These are phyloP conservation scores for Osedax fenrisi DNA, from an alignment of 2,888 invertebrate species.

Conservation along the genomic window DNA sequence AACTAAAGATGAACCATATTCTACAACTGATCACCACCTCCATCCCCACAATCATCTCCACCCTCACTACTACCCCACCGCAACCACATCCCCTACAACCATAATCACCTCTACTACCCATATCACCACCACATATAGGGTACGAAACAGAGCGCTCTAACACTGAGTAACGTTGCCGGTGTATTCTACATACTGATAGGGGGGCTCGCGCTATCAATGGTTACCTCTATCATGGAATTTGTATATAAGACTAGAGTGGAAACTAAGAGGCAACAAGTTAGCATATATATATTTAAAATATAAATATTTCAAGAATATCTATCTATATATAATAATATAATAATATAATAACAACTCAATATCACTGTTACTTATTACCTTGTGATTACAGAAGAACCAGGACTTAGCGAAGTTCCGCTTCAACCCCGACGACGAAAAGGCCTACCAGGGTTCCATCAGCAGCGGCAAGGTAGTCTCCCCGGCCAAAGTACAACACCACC, in stretches of 20 bases:
- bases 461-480: background rate
- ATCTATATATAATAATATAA: background rate
- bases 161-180: constrained; percentile 92
- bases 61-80: too few relatives aligned
- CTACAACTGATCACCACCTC: too few relatives aligned
- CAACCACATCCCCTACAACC: too few relatives aligned
- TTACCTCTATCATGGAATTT: constrained; percentile 85
- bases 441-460: background rate
- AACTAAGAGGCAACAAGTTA: constrained; percentile 43
- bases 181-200: constrained; percentile 95
- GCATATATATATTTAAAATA: too few relatives aligned
- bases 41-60: too few relatives aligned
- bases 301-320: background rate
- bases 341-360: background rate
- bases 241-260: constrained; percentile 63
- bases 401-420: background rate
- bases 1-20: too few relatives aligned
- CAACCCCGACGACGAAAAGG: background rate
- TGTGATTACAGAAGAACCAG: background rate
- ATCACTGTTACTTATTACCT: constrained; percentile 12
- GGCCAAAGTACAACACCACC: background rate
- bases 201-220: constrained; percentile 76
- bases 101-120: too few relatives aligned
- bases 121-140: too few relatives aligned
- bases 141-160: constrained; percentile 57